phyloP scores from a whole-genome alignment of 2,797 vertebrate species.

The Sitta carolinensis region DNA sequence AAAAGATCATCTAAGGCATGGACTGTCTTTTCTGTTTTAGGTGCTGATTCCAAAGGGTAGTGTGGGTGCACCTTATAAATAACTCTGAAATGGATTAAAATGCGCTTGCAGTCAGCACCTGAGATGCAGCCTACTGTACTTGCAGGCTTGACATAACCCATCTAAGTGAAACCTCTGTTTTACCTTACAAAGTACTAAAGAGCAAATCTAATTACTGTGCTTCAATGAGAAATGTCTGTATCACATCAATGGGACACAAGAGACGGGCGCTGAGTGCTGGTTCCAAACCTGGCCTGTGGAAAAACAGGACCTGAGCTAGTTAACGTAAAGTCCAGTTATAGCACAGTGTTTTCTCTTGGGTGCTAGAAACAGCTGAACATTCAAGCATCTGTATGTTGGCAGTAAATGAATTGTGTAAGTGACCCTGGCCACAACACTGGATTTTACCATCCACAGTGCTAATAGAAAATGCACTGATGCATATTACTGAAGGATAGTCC shows the following conservation, averaged over 20 bases:
- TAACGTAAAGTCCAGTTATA: conserved; percentile 36
- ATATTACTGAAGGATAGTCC: neutral
- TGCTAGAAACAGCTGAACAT: conserved; percentile 14
- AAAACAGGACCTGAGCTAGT: conserved; percentile 45
- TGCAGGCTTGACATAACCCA: neutral
- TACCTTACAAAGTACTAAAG: conserved; percentile 50
- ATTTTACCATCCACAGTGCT: neutral
- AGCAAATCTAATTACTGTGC: conserved; percentile 54
- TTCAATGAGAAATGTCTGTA: conserved; percentile 28
- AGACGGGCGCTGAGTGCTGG: neutral
- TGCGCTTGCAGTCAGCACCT: neutral
- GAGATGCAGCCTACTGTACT: neutral
- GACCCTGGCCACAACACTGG: neutral
- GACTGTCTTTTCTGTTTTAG: neutral
- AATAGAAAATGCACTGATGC: conserved; percentile 42
- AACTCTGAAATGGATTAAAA: neutral
- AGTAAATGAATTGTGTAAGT: conserved; percentile 34
- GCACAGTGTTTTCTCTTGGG: conserved; percentile 5
- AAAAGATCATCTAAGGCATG: neutral
- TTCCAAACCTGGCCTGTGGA: conserved; percentile 21
- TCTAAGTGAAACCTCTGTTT: neutral
- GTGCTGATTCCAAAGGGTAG: neutral
- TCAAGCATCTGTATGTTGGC: neutral
- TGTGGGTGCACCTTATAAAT: neutral
- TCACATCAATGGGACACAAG: conserved; percentile 14